Base-by-base conservation (phyloP, 2,113 vertebrate genomes). In the Thymallus thymallus region DNA sequence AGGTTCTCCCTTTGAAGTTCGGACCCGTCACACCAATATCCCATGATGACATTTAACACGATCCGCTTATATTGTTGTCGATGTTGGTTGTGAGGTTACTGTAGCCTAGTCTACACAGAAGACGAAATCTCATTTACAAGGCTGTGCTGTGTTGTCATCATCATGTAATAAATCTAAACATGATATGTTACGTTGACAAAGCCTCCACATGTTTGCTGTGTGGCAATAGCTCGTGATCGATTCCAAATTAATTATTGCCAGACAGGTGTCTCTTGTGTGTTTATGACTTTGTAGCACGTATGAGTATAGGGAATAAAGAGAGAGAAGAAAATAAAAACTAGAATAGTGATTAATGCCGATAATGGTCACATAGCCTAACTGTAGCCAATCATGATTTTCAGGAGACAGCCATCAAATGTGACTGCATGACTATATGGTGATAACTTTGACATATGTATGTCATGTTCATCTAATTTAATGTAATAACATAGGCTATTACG, bases 1-100 rank as follows among this genome's bases (percentile, higher is more conserved):
- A 41, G 32, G 6, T 45, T n/a, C 16, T 45, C 35, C 35, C 16
- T 66, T 45, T 45, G 66, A 68, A 68, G 66, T 68, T 68, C 41
- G 35, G 22, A 68, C 35, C 18, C 9, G 30, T 66, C 24, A 41
- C 65, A 67, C 16, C 30, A 35, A 67, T 23, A 46, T 24, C 63
- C 63, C 63, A 32, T 35, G 26, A 29, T 60, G 56, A 60, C 56
- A 60, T 20, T 55, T 22, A 60, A 60, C 56, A 23, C 5, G n/a
- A 22, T 60, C 6, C n/a, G 18, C 18, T 60, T 60, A 22, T 23
- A 60, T 60, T 60, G 9, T 60, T 10, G 56, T 60, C 56, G 18
- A 60, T 60, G 56, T 60, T 60, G 56, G n/a, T 60, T 60, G n/a
- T 23, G 56, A 20, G 18, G 51, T 20, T 23, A 60, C 20, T 22